Evolutionary conservation across 1,140 invertebrate genomes (phyloP).

Genomic region (Tetramorium parvispinum): DNA sequence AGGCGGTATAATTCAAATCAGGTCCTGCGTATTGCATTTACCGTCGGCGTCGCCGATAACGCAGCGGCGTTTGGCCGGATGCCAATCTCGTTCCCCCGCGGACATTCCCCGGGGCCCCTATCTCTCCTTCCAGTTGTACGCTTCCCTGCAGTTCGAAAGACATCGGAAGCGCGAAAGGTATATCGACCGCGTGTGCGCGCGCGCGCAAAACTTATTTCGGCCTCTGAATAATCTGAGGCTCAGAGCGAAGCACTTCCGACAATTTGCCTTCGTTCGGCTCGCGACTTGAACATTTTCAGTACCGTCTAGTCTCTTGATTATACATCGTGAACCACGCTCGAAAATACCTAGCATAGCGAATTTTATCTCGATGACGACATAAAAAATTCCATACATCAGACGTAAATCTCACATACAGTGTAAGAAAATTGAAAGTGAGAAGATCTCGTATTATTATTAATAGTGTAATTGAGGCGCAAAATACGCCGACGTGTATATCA

Average conservation of each 20-base stretch:
- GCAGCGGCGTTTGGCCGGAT: slow-evolving; percentile 55
- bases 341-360: not conserved
- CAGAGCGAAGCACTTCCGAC: not conserved
- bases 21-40: slow-evolving; percentile 61
- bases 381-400: not conserved
- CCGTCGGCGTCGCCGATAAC: slow-evolving; percentile 60
- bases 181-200: slow-evolving; percentile 44
- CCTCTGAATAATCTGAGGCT: slow-evolving; percentile 8
- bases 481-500: not conserved
- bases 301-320: not conserved
- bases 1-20: slow-evolving; percentile 60
- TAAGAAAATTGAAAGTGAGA: not conserved
- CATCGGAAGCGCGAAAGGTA: slow-evolving; percentile 53
- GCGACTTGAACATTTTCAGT: not conserved
- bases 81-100: slow-evolving; percentile 60
- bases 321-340: not conserved
- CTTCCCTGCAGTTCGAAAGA: slow-evolving; percentile 54
- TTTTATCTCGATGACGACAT: not conserved
- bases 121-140: slow-evolving; percentile 60
- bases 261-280: slow-evolving; percentile 10
- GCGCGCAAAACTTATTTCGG: slow-evolving; percentile 36
- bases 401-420: not conserved
- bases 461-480: not conserved
- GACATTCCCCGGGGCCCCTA: slow-evolving; percentile 48
- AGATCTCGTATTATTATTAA: not conserved